These are phyloP conservation scores for Tinamus guttatus DNA, from an alignment of 2,113 vertebrate species.

Conservation along the genomic window DNA sequence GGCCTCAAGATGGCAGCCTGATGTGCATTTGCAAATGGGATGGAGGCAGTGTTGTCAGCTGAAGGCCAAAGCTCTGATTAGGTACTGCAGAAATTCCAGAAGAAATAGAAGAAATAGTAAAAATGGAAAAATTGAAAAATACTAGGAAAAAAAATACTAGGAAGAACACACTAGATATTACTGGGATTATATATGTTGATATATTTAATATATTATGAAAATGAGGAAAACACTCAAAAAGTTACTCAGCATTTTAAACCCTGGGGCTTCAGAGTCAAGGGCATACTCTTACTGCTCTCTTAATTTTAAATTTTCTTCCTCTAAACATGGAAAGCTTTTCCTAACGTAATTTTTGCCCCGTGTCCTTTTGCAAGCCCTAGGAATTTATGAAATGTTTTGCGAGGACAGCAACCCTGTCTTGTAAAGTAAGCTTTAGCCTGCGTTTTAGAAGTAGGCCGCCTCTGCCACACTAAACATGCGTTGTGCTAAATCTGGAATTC, in stretches of 20 bases:
- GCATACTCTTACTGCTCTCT: neutral
- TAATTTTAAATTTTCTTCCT: neutral
- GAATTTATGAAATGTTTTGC: neutral
- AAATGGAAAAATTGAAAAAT: neutral
- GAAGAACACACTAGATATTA: neutral
- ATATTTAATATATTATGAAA: neutral
- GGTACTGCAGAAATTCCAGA: neutral
- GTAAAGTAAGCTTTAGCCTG: conserved; percentile 6
- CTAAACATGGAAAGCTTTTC: neutral
- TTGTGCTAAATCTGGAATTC: conserved; percentile 68
- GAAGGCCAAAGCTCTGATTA: neutral
- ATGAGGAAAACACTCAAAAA: neutral
- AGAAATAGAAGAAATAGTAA: neutral
- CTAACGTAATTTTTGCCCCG: neutral
- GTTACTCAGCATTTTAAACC: neutral
- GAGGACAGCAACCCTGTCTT: neutral
- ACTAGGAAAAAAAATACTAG: neutral
- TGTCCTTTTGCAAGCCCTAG: neutral
- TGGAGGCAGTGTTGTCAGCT: neutral
- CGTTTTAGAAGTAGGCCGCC: conserved; percentile 40
- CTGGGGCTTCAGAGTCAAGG: neutral
- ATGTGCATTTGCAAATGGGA: neutral
- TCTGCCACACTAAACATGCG: conserved; percentile 45
- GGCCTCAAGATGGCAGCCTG: neutral
- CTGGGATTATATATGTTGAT: too few relatives aligned